Base-by-base conservation (phyloP, 2,797 vertebrate genomes). In the Takifugu rubripes region DNA sequence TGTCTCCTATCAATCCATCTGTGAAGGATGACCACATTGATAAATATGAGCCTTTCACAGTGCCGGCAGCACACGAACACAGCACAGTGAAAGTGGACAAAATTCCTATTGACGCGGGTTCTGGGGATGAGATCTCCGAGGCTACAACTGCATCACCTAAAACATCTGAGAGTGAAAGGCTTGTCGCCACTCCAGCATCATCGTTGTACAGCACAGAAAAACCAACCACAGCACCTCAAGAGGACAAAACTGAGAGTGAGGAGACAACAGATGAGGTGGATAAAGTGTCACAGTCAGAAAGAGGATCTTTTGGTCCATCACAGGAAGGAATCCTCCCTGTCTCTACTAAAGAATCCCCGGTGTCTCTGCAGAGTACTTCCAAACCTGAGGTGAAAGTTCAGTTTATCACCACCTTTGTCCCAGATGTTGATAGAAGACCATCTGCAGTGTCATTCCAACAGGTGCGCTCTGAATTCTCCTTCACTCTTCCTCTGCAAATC, bases 391-490 rank as follows among this genome's bases (percentile, higher is more conserved):
- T 62, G 25, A 49, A 42, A 3, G 29, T 79, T 49, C 64, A 78
- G 33, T 70, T 74, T 80, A 77, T 74, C 29, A 64, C 78, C 26
- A 80, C 72, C 15, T 74, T 79, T 61, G 44, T 61, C 63, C 52
- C 78, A 49, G 53, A 64, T 64, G 52, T 25, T 61, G 63, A 78
- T 44, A 56, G 61, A 54, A 66, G 60, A 49, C 54, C 54, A 10
- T 6, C 61, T 25, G 64, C 68, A 2, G 49, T 55, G 31, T 49
- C 78, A 27, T 75, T 75, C 31, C 72, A 81, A 56, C 77, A 83
- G 21, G 73, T 70, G 24, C 76, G 77, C 40, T 82, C 83, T 55
- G 85, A 85, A 33, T 66, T 72, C 25, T 50, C 64, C 1, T 70
- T 66, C 31, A 85, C 82, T 68, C 64, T 70, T 52, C 66, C 65